Conservation (phyloP, 2,113 vertebrate genomes). For the Saimiri boliviensis region DNA sequence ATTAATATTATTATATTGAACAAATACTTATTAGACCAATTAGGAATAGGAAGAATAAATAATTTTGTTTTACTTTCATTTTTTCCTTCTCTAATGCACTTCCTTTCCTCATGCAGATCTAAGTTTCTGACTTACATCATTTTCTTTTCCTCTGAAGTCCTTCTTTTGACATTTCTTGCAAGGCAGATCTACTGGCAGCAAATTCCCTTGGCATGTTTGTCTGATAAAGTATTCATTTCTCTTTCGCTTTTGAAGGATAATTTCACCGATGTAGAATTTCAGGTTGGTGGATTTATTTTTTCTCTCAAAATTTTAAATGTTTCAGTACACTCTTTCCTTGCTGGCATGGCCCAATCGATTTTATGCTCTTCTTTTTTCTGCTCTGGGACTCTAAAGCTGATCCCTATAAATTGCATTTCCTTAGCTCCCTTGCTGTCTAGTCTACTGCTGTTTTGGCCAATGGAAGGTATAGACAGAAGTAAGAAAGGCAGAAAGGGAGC, state of each 20-base stretch:
- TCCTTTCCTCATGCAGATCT: not conserved
- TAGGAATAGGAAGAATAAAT: not conserved
- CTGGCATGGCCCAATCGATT: not conserved
- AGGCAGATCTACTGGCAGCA: conserved; percentile 1
- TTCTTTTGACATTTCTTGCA: conserved; percentile 7
- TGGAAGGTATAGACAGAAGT: not conserved
- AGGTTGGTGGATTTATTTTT: not conserved
- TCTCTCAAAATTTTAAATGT: not conserved
- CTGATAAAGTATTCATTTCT: conserved; percentile 53
- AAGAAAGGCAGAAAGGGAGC: not conserved
- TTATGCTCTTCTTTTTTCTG: not conserved
- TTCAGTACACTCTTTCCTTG: not conserved
- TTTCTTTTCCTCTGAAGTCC: conserved; percentile 33
- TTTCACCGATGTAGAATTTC: not conserved
- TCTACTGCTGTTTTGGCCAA: not conserved
- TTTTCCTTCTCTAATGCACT: not conserved
- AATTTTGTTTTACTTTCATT: not conserved
- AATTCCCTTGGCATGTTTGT: not conserved
- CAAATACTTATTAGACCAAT: not conserved
- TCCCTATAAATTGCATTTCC: not conserved
- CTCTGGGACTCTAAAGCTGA: not conserved
- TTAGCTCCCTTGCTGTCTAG: not conserved
- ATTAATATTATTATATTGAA: not conserved
- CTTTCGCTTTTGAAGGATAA: conserved; percentile 1
- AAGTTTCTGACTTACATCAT: not conserved